phyloP scores from a whole-genome alignment of 1,140 invertebrate species.

The Brachionus asplanchnoidis region DNA sequence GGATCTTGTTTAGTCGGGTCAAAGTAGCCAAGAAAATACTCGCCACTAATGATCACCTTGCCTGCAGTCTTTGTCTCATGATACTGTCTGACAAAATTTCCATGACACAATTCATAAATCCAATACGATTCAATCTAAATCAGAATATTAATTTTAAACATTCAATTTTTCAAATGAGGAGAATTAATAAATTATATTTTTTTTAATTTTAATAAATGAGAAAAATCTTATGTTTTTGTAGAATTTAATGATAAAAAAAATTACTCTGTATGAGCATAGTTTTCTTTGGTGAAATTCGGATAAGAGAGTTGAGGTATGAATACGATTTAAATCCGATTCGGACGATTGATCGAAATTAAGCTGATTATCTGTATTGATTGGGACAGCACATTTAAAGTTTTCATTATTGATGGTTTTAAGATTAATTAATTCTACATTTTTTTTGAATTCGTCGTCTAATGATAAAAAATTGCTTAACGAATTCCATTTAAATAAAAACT shows the following conservation, averaged over 20 bases:
- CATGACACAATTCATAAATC: constrained; percentile 95
- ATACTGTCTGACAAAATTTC: constrained; percentile 79
- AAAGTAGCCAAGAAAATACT: constrained; percentile 40
- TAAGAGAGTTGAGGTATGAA: not conserved
- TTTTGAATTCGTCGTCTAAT: not conserved
- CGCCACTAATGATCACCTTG: not conserved
- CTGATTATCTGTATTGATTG: not conserved
- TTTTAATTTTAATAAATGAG: not conserved
- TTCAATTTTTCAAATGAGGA: no score
- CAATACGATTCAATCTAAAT: constrained; percentile 81
- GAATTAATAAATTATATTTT: not conserved
- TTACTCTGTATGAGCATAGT: constrained; percentile 39
- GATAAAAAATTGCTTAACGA: not conserved
- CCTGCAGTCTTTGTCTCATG: constrained; percentile 61
- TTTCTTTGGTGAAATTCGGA: not conserved
- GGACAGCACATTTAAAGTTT: not conserved
- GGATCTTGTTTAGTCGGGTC: constrained; percentile 19
- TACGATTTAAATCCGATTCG: not conserved
- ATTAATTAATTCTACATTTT: not conserved
- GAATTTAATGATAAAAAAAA: not conserved
- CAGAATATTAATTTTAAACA: no score
- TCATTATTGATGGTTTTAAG: constrained; percentile 17
- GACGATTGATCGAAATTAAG: not conserved
- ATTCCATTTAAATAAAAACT: constrained; percentile 29
- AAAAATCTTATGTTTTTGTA: not conserved